Evolutionary conservation across 2,113 vertebrate genomes (phyloP).

Genomic region (Castor canadensis): DNA sequence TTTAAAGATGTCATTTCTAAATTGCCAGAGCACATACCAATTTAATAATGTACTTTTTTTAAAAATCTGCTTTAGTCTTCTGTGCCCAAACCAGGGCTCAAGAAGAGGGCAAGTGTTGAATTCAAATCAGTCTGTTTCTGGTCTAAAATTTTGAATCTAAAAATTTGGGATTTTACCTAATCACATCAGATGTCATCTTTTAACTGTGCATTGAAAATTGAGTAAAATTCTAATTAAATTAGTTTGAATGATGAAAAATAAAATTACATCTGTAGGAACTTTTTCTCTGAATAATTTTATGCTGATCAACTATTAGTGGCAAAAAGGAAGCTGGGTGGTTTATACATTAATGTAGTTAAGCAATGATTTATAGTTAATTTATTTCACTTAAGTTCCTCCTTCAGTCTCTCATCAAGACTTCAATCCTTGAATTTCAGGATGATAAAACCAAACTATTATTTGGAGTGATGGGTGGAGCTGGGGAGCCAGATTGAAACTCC

Average conservation of each 20-base stretch:
- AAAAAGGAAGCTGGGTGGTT: neutral
- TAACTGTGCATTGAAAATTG: neutral
- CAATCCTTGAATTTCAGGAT: slow-evolving; percentile 55
- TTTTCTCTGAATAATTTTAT: slow-evolving; percentile 38
- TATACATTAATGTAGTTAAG: slow-evolving; percentile 51
- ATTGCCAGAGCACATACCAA: neutral
- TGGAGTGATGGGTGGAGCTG: slow-evolving; percentile 15
- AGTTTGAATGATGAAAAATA: slow-evolving; percentile 48
- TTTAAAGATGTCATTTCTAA: slow-evolving; percentile 19
- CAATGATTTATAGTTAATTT: slow-evolving; percentile 54
- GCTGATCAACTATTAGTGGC: slow-evolving; percentile 16
- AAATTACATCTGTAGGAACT: slow-evolving; percentile 39
- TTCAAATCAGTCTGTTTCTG: slow-evolving; percentile 34
- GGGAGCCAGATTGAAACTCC: neutral
- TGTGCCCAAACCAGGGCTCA: neutral
- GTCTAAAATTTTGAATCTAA: slow-evolving; percentile 31
- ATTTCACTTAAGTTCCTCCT: slow-evolving; percentile 23
- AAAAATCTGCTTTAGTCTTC: neutral
- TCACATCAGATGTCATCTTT: neutral
- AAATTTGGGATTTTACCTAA: slow-evolving; percentile 33
- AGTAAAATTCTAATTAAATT: slow-evolving; percentile 40
- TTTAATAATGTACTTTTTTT: slow-evolving; percentile 20
- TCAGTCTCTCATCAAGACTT: slow-evolving; percentile 47
- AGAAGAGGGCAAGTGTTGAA: neutral
- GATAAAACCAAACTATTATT: slow-evolving; percentile 42